phyloP scores from a whole-genome alignment of 2,888 invertebrate genomes.

The Heliconius ismenius region DNA sequence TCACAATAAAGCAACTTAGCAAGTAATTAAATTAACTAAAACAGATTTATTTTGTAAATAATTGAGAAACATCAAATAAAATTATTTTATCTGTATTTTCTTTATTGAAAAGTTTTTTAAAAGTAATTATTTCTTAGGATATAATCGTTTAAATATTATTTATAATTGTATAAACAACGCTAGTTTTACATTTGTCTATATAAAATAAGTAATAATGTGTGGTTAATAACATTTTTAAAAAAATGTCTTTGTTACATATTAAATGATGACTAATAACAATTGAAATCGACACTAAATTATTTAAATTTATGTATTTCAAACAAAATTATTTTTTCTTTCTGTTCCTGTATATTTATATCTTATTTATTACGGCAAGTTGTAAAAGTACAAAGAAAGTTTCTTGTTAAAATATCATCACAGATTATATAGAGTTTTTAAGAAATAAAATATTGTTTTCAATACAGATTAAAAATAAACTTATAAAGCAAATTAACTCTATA shows the following conservation, averaged over 20 bases:
- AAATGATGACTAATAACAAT: not conserved
- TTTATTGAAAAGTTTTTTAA: not conserved
- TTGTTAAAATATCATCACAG: conserved; percentile 4
- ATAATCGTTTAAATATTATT: conserved; percentile 7
- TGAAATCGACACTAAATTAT: not conserved
- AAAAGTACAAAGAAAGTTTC: not conserved
- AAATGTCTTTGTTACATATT: not conserved
- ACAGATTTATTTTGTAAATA: not conserved
- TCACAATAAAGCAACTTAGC: conserved; percentile 33
- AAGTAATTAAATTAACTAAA: conserved; percentile 12
- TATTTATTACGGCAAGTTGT: conserved; percentile 4
- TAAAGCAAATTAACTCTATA: not conserved
- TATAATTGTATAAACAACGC: conserved; percentile 7
- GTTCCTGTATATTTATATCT: too few relatives aligned
- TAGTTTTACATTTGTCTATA: conserved; percentile 1
- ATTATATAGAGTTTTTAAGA: not conserved
- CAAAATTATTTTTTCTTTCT: not conserved
- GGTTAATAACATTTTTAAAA: not conserved
- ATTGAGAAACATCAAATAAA: not conserved
- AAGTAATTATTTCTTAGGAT: not conserved
- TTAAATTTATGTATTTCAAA: not conserved
- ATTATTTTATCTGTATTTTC: not conserved
- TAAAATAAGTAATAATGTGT: not conserved
- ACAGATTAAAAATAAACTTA: not conserved
- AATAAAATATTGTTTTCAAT: not conserved